Percentiles rank a stretch among this genome's conserved stretches.
Evolutionary conservation across 2,797 vertebrate genomes (phyloP).

Genomic region (Neostethus bicornis): DNA sequence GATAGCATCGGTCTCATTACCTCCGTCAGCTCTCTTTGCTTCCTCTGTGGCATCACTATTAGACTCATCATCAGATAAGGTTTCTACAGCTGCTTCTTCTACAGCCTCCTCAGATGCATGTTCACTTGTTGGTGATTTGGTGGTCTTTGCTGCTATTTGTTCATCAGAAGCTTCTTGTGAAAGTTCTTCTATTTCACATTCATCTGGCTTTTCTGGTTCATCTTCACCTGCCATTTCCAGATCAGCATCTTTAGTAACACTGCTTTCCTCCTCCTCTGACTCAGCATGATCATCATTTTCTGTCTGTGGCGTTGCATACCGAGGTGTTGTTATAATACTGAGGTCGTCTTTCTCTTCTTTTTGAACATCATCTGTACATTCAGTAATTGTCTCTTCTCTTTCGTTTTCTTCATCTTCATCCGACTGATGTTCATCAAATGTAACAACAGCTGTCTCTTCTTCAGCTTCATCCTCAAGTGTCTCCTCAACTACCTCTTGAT

Average conservation of each 20-base stretch:
- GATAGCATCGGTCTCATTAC: constrained; percentile 6
- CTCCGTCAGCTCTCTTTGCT: background rate
- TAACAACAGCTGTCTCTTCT: background rate
- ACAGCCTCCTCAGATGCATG: constrained; percentile 19
- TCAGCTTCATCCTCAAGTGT: background rate
- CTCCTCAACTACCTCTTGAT: constrained; percentile 4
- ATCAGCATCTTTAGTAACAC: constrained; percentile 1
- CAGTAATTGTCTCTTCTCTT: background rate
- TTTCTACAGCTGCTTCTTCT: background rate
- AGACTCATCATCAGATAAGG: constrained; percentile 28
- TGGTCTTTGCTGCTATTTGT: background rate
- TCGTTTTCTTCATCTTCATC: background rate
- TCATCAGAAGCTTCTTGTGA: constrained; percentile 30
- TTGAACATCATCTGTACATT: background rate
- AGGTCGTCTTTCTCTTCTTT: background rate
- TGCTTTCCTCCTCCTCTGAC: background rate
- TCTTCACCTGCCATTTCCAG: background rate
- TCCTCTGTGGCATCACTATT: constrained; percentile 30
- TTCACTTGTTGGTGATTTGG: constrained; percentile 11
- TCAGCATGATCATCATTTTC: background rate
- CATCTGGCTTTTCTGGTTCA: background rate
- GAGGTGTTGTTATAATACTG: background rate
- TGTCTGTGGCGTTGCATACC: background rate
- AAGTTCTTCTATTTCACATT: constrained; percentile 5
- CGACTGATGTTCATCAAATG: constrained; percentile 4